phyloP scores from a whole-genome alignment of 2,797 vertebrate genomes.

The Rhynchonycteris naso region DNA sequence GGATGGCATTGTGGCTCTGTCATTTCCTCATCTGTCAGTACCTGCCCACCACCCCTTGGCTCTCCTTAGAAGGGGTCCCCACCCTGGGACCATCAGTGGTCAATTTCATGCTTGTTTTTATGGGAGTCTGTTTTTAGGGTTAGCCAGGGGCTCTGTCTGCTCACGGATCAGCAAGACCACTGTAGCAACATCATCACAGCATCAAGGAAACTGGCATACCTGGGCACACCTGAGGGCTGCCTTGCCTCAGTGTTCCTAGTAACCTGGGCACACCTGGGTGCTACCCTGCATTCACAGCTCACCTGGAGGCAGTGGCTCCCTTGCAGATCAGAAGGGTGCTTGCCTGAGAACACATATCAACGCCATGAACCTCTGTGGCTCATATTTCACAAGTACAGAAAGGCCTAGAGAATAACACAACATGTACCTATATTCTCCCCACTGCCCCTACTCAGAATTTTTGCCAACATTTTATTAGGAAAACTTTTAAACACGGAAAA shows the following conservation, averaged over 20 bases:
- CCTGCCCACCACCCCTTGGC: background rate
- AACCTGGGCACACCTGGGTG: background rate
- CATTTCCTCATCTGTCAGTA: background rate
- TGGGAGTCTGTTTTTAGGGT: background rate
- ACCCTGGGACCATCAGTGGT: background rate
- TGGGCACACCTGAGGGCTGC: background rate
- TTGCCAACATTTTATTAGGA: background rate
- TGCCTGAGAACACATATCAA: no score
- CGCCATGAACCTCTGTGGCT: background rate
- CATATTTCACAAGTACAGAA: background rate
- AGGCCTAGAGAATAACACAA: background rate
- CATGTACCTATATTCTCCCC: fast-evolving
- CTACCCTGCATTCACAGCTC: background rate
- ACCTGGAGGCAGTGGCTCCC: background rate
- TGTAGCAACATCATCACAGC: background rate
- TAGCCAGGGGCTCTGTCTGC: background rate
- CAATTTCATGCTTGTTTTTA: background rate
- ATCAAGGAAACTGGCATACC: background rate
- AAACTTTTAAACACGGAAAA: background rate
- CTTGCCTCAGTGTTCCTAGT: no score
- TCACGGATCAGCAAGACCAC: background rate
- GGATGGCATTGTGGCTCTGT: background rate
- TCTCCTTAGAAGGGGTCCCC: background rate
- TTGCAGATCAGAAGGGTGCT: fast-evolving
- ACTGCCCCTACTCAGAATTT: background rate